These are phyloP conservation scores for Antechinus flavipes DNA, from an alignment of 2,113 vertebrate genomes.

Conservation along the genomic window DNA sequence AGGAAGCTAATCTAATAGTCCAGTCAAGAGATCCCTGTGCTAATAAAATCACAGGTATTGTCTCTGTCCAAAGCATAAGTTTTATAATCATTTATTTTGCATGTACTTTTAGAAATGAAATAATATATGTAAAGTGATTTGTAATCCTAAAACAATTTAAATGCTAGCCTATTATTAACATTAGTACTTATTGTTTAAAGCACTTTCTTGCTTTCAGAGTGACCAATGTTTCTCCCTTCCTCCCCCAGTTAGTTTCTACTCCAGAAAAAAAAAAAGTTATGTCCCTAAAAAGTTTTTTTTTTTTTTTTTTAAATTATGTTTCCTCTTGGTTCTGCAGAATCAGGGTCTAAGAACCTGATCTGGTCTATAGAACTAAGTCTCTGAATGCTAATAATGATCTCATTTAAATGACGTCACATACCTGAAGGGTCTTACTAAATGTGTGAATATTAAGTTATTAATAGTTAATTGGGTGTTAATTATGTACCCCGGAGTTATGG, in stretches of 20 bases:
- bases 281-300: neutral
- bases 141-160: neutral
- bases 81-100: neutral
- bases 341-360: neutral
- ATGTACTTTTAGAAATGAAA: neutral
- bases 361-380: neutral
- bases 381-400: conserved; percentile 29
- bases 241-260: neutral
- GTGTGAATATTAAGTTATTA: conserved; percentile 78
- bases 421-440: conserved; percentile 62
- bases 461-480: conserved; percentile 80
- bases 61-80: neutral
- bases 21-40: neutral
- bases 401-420: conserved; percentile 46
- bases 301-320: neutral
- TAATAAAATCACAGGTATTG: neutral
- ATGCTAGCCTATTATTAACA: neutral
- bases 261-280: neutral
- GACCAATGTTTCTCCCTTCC: neutral
- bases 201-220: neutral
- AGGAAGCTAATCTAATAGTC: neutral
- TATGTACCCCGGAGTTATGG: conserved; percentile 62
- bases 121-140: neutral
- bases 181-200: neutral
- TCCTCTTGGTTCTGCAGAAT: neutral